phyloP scores from a whole-genome alignment of 1,140 invertebrate genomes.

The Uloborus diversus region DNA sequence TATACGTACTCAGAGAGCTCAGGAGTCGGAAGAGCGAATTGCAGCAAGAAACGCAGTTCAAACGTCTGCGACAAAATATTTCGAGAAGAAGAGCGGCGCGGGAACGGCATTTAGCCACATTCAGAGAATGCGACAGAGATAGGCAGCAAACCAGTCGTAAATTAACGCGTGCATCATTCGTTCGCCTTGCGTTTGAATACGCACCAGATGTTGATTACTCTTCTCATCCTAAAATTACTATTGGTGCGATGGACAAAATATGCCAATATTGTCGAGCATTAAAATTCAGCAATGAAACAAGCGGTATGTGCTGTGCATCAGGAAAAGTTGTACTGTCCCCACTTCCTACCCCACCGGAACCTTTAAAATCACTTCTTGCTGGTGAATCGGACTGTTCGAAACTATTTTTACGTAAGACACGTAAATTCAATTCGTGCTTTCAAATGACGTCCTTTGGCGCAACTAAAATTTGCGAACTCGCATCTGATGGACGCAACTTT shows the following conservation, averaged over 20 bases:
- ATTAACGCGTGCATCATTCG: too few relatives aligned
- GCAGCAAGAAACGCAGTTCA: too few relatives aligned
- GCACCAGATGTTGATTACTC: constrained; percentile 4
- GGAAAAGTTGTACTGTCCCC: constrained; percentile 63
- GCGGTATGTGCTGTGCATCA: constrained; percentile 65
- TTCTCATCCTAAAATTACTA: constrained; percentile 20
- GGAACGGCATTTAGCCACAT: too few relatives aligned
- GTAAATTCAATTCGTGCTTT: constrained; percentile 64
- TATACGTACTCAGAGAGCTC: too few relatives aligned
- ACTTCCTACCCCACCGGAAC: constrained; percentile 59
- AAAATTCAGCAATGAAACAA: constrained; percentile 64
- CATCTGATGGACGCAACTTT: constrained; percentile 29
- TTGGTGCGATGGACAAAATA: constrained; percentile 24
- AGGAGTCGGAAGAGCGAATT: too few relatives aligned
- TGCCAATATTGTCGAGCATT: constrained; percentile 20
- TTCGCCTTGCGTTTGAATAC: too few relatives aligned
- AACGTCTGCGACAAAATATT: too few relatives aligned
- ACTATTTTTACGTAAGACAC: constrained; percentile 63
- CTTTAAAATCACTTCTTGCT: constrained; percentile 22
- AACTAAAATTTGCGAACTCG: constrained; percentile 57
- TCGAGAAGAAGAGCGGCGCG: too few relatives aligned
- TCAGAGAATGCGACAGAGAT: too few relatives aligned
- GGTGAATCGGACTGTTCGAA: constrained; percentile 19
- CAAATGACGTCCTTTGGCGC: constrained; percentile 63
- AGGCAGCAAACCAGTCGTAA: too few relatives aligned